phyloP scores from a whole-genome alignment of 1,140 invertebrate species.

The Ganaspis sp. region DNA sequence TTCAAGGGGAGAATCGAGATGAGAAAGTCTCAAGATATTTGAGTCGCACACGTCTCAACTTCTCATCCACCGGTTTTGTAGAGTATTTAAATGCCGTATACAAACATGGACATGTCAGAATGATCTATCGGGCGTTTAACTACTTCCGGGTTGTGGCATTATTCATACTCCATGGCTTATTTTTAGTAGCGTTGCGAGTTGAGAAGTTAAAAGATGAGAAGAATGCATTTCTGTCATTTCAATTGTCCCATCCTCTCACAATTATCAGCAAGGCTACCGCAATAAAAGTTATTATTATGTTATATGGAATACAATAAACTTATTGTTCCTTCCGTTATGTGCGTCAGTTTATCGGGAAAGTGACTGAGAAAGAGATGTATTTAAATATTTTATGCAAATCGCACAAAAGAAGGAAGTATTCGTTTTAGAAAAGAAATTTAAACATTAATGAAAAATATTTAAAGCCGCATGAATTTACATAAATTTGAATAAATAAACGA shows the following conservation, averaged over 20 bases:
- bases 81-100: slow-evolving; percentile 9
- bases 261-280: neutral
- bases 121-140: slow-evolving; percentile 26
- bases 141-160: slow-evolving; percentile 17
- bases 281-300: slow-evolving; percentile 6
- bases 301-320: slow-evolving; percentile 4
- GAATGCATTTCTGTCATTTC: slow-evolving; percentile 14
- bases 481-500: neutral
- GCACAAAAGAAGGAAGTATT: neutral
- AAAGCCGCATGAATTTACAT: neutral
- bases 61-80: neutral
- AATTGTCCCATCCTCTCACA: neutral
- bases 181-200: neutral
- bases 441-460: slow-evolving; percentile 7
- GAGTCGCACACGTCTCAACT: slow-evolving; percentile 20
- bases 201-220: neutral
- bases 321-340: slow-evolving; percentile 7
- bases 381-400: neutral
- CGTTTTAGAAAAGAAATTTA: neutral
- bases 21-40: slow-evolving; percentile 15
- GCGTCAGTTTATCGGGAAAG: neutral
- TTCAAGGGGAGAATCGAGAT: neutral
- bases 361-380: neutral
- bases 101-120: slow-evolving; percentile 27
- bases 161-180: slow-evolving; percentile 24